phyloP scores from a whole-genome alignment of 1,140 invertebrate species.

The Tetragonula clypearis region DNA sequence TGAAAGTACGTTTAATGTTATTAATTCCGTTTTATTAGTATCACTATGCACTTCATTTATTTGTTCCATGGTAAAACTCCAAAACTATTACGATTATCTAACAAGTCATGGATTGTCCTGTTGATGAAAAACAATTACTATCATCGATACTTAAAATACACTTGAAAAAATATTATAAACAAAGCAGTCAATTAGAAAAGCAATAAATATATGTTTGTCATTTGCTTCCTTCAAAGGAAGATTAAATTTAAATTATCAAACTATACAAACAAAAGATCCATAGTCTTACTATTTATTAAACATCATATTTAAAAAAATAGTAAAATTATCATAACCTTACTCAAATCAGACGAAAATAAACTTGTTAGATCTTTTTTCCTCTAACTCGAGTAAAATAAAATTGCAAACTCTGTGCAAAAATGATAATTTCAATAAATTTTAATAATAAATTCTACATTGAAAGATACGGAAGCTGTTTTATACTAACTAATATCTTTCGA shows the following conservation, averaged over 20 bases:
- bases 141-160: neutral
- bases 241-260: neutral
- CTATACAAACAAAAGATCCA: neutral
- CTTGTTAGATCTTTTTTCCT: neutral
- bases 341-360: neutral
- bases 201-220: neutral
- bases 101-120: constrained; percentile 50
- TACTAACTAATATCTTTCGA: constrained; percentile 13
- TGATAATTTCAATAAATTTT: neutral
- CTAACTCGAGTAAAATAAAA: neutral
- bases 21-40: neutral
- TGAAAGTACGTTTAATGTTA: neutral
- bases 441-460: neutral
- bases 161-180: neutral
- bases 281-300: neutral
- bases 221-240: neutral
- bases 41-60: constrained; percentile 26
- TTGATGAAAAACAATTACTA: constrained; percentile 25
- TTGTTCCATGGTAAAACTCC: constrained; percentile 60
- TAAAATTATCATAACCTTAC: constrained; percentile 53
- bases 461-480: neutral
- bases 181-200: neutral
- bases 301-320: neutral
- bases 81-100: constrained; percentile 43
- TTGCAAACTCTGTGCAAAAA: neutral